Evolutionary conservation across 2,888 invertebrate genomes (phyloP).

Genomic region (Tuta absoluta): DNA sequence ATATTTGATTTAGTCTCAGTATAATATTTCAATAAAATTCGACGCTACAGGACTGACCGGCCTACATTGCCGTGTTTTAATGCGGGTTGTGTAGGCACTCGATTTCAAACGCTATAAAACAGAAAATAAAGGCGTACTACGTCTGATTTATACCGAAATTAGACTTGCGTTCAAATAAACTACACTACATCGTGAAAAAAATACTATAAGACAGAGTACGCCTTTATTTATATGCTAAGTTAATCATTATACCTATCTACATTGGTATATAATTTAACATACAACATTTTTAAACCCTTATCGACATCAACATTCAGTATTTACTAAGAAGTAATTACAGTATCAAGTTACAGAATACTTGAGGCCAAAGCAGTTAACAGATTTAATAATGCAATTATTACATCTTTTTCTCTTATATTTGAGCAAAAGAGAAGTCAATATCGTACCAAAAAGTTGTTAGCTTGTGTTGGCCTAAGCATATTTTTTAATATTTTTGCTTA

Average conservation of each 20-base stretch:
- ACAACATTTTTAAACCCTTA: slow-evolving; percentile 7
- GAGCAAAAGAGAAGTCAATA: background rate
- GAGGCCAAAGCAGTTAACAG: no score
- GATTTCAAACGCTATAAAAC: background rate
- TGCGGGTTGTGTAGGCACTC: slow-evolving; percentile 25
- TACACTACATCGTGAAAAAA: background rate
- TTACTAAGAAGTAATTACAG: background rate
- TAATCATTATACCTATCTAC: background rate
- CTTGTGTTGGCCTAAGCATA: background rate
- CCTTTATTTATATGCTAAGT: background rate
- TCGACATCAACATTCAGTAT: slow-evolving; percentile 6
- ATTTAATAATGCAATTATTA: background rate
- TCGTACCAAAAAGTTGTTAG: background rate
- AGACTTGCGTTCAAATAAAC: background rate
- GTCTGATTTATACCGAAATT: background rate
- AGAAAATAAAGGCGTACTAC: background rate
- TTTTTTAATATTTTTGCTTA: background rate
- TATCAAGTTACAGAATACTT: background rate
- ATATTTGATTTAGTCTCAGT: slow-evolving; percentile 7
- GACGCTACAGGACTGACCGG: slow-evolving; percentile 22
- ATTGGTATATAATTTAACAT: slow-evolving; percentile 3
- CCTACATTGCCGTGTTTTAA: slow-evolving; percentile 17
- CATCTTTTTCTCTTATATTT: background rate
- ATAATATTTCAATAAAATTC: slow-evolving; percentile 24
- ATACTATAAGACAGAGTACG: background rate